Conservation (phyloP, 2,113 vertebrate genomes). For the Gasterosteus aculeatus region DNA sequence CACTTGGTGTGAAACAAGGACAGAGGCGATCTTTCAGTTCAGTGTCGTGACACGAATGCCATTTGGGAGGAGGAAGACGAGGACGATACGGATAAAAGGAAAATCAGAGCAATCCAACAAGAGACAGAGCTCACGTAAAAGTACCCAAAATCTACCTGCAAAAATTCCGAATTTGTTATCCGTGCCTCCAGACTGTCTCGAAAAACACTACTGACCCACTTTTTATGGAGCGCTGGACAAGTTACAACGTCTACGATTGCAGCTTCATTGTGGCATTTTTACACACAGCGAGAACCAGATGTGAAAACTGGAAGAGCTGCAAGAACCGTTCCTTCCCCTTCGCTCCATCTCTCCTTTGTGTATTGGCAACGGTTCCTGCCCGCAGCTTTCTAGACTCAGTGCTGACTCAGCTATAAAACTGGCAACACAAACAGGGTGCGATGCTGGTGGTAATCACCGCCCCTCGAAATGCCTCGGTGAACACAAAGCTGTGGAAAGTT, state of each 20-base stretch:
- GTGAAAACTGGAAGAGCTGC: slow-evolving; percentile 43
- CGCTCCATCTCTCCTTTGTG: background rate
- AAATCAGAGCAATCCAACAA: background rate
- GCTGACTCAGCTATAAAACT: slow-evolving; percentile 37
- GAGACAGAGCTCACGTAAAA: slow-evolving; percentile 20
- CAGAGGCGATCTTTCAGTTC: slow-evolving; percentile 11
- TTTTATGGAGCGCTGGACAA: slow-evolving; percentile 33
- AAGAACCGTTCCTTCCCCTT: slow-evolving; percentile 3
- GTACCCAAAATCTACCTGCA: slow-evolving; percentile 6
- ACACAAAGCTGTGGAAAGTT: background rate
- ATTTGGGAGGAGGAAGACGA: slow-evolving; percentile 2
- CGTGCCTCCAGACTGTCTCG: slow-evolving; percentile 6
- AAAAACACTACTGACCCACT: slow-evolving; percentile 28
- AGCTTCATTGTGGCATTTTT: slow-evolving; percentile 46
- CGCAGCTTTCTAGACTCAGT: slow-evolving; percentile 16
- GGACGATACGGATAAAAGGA: slow-evolving; percentile 3
- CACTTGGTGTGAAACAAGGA: slow-evolving; percentile 9
- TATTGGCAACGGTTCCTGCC: slow-evolving; percentile 15
- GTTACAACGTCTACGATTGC: slow-evolving; percentile 25
- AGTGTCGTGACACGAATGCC: slow-evolving; percentile 1
- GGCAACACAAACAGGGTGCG: slow-evolving; percentile 10
- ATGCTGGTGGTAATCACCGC: background rate
- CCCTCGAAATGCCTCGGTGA: background rate
- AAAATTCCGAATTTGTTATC: slow-evolving; percentile 11
- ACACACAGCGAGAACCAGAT: slow-evolving; percentile 55